Conservation (phyloP, 2,888 invertebrate genomes). For the Andrena chrysosceles region DNA sequence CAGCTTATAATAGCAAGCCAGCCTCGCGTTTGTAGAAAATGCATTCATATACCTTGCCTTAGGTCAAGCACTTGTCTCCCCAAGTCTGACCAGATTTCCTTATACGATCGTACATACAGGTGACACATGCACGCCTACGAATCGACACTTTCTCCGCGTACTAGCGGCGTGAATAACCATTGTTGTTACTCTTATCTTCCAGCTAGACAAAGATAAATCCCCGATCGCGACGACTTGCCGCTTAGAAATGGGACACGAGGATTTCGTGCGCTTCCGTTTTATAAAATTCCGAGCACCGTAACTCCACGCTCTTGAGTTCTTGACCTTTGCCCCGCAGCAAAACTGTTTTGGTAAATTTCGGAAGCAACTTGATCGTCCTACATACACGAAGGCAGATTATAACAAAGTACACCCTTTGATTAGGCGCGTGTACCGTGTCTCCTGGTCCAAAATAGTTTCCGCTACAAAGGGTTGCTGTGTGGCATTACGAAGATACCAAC, state of each 20-base stretch:
- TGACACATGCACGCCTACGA: conserved; percentile 4
- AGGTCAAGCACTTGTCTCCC: conserved; percentile 75
- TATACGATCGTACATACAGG: conserved; percentile 41
- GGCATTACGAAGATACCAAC: no score
- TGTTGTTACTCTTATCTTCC: conserved; percentile 16
- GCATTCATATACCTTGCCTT: conserved; percentile 77
- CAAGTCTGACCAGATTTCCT: conserved; percentile 59
- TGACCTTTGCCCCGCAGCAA: no score
- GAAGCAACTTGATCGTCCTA: no score
- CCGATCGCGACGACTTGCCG: background rate
- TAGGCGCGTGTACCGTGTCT: no score
- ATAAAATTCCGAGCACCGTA: no score
- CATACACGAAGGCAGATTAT: no score
- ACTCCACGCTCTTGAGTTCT: no score
- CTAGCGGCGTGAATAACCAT: background rate
- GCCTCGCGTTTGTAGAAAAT: conserved; percentile 77
- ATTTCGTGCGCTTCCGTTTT: no score
- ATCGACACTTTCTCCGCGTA: conserved; percentile 49
- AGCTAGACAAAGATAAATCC: background rate
- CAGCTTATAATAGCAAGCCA: conserved; percentile 81
- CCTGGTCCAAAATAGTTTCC: no score
- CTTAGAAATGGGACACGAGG: background rate
- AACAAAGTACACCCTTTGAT: no score
- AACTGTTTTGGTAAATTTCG: no score
- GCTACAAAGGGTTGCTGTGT: no score